Evolutionary conservation across 2,113 vertebrate species (phyloP), one percentile per base, ranked within the genome.

Genomic region (Rhinolophus sinicus): DNA sequence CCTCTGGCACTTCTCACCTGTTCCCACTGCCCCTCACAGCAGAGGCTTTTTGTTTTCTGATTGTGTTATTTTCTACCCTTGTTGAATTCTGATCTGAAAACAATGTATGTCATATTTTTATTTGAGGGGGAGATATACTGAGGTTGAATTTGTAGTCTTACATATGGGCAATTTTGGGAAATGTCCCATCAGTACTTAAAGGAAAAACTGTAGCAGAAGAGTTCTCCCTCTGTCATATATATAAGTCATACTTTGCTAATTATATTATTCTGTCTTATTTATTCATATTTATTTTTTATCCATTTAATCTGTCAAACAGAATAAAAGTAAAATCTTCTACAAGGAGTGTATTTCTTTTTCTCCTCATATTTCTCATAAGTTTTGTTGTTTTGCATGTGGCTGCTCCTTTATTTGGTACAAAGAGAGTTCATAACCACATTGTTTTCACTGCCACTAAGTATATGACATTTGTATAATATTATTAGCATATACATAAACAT

Each of bases 241-340:
- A 21, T 16, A 40, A 40, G 13, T 47, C 2, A 14, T 73, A 77
- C 22, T 13, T 80, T 81, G 16, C 67, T 78, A 88, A 95, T 30
- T 72, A 69, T 92, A 78, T 70, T 30, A 78, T 76, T 81, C 90
- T 15, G 28, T 78, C 7, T 69, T 81, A 33, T 76, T 91, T 82
- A 82, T 56, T 93, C 30, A 88, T 52, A 38, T 38, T 86, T 78
- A 9, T 24, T 35, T 94, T 88, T 95, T 85, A n/a, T 58, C 38
- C 33, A 85, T 24, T 93, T 84, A 88, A 38, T 88, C 65, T 88
- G 82, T 94, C 72, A 84, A 90, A 93, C 16, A 65, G 76, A 38
- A 65, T 87, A 83, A 82, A 72, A 56, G 28, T 52, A 70, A 95
- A 47, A 50, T 72, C 52, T 33, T 54, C 33, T 70, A 11, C 28